Conservation (phyloP, 2,113 vertebrate species). For the Panthera uncia region DNA sequence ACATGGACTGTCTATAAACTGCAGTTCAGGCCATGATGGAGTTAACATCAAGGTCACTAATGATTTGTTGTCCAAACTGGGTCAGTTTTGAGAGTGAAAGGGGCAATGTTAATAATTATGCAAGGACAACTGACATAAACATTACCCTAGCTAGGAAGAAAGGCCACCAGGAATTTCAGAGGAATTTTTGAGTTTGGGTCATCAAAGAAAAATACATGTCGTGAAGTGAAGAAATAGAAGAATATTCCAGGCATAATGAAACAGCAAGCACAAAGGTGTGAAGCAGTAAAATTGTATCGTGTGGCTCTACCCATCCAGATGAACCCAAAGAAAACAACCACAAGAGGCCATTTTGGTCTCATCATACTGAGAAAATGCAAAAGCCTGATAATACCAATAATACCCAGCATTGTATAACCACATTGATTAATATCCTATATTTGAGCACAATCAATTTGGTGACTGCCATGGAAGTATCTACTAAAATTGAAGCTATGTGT, state of each 20-base stretch:
- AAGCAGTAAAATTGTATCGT: background rate
- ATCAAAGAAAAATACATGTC: background rate
- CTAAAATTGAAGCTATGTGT: background rate
- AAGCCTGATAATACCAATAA: background rate
- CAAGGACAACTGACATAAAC: background rate
- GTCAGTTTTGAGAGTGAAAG: background rate
- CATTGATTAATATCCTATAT: background rate
- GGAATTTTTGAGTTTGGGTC: background rate
- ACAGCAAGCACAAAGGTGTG: background rate
- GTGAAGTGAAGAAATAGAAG: background rate
- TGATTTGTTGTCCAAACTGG: background rate
- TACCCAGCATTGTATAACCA: background rate
- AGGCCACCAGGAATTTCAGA: background rate
- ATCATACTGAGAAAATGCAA: background rate
- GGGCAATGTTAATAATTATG: background rate
- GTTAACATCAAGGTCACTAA: background rate
- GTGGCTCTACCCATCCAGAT: background rate
- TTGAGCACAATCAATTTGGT: background rate
- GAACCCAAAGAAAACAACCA: background rate
- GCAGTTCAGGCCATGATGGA: background rate
- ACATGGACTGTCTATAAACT: background rate
- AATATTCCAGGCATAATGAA: background rate
- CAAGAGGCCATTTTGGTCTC: background rate
- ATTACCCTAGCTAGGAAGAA: background rate
- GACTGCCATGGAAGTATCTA: background rate